A percentile compares a stretch with the other conserved stretches of the same genome.
phyloP scores from a whole-genome alignment of 2,113 vertebrate species.

The Chinchilla lanigera region DNA sequence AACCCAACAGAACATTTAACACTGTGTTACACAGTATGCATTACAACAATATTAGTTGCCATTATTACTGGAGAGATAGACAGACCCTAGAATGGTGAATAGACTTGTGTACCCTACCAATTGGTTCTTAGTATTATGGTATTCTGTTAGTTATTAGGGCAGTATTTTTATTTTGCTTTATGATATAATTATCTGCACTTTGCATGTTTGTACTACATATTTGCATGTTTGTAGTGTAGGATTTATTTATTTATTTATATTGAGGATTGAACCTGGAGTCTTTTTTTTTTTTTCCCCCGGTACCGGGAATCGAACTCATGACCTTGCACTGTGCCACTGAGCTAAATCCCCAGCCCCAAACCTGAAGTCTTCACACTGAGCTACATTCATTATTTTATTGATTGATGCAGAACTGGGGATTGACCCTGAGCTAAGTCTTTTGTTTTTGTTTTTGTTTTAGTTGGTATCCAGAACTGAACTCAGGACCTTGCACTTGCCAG shows the following conservation, averaged over 20 bases:
- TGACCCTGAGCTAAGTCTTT: no score
- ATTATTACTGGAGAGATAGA: conserved; percentile 29
- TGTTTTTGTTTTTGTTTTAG: no score
- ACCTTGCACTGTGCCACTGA: no score
- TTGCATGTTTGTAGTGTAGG: not conserved
- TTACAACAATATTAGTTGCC: conserved; percentile 38
- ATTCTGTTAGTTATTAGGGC: conserved; percentile 57
- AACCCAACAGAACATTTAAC: conserved; percentile 41
- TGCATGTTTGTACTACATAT: conserved; percentile 38
- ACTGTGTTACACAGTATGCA: not conserved
- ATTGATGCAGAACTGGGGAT: no score
- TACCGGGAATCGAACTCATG: no score
- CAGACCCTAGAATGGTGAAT: conserved; percentile 17
- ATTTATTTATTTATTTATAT: not conserved
- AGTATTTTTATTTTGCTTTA: conserved; percentile 41
- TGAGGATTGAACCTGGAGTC: not conserved
- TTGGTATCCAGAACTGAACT: no score
- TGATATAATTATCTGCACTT: conserved; percentile 29
- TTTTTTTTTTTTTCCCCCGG: no score
- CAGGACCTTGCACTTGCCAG: no score
- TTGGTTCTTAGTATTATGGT: conserved; percentile 54
- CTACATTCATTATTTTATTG: not conserved
- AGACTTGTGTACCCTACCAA: not conserved
- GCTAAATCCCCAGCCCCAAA: no score
- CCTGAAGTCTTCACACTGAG: not conserved